Conservation (phyloP, 53 echinoderm and acorn worm genomes). For the Mesocentrotus franciscanus region DNA sequence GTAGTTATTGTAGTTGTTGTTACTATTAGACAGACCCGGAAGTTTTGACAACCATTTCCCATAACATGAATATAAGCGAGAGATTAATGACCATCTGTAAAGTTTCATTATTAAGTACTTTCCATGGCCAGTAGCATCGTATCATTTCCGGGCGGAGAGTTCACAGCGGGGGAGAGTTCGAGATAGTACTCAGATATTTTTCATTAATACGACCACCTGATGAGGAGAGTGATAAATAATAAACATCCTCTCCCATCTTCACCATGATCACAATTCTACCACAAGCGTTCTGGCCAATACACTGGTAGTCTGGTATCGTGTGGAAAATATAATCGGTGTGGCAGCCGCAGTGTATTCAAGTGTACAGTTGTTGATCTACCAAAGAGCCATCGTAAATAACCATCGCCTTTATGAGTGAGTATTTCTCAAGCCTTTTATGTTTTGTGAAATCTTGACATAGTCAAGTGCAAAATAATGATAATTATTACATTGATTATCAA, state of each 20-base stretch:
- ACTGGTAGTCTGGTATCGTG: not conserved
- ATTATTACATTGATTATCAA: not conserved
- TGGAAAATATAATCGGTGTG: too few species aligned
- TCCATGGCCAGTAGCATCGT: not conserved
- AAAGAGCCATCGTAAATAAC: not conserved
- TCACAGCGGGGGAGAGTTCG: not conserved
- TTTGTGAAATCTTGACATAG: not conserved
- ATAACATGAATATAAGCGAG: too few species aligned
- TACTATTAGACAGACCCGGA: too few species aligned
- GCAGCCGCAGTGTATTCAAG: not conserved
- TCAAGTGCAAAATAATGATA: not conserved
- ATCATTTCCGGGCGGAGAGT: not conserved
- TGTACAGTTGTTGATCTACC: not conserved
- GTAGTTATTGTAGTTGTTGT: too few species aligned
- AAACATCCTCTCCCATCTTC: not conserved
- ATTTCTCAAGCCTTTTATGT: not conserved
- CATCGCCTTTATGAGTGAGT: not conserved
- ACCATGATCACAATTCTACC: not conserved
- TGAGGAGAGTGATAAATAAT: not conserved
- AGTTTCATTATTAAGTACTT: not conserved
- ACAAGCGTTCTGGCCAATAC: not conserved
- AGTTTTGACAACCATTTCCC: too few species aligned
- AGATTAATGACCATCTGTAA: not conserved
- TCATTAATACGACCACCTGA: not conserved
- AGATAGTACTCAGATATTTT: not conserved